Base-by-base conservation (phyloP, 2,888 invertebrate genomes). In the Leucophenga montana region DNA sequence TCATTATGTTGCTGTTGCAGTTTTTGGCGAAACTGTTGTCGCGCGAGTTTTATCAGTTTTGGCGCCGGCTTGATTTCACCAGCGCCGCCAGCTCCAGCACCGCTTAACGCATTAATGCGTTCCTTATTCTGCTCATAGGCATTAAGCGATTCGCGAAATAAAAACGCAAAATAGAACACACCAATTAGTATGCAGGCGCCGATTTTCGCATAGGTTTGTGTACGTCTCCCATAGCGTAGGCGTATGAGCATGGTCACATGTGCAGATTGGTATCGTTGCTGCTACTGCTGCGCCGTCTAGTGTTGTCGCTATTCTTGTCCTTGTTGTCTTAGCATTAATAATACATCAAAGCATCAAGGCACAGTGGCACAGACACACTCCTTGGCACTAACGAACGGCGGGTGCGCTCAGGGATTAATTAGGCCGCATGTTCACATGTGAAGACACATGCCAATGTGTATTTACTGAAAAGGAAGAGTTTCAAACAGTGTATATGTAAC, bases 131-230 rank as follows among this genome's bases (percentile, higher is more conserved):
- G 81, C 75, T 88, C 87, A 66, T 86, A 87, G n/a, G 88, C 88
- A 77, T 88, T 86, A 57, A 88, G 76, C 14, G 88, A 88, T 71
- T 88, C 87, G 3, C 88, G 87, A 73, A 87, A 88, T 14, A 88
- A 78, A 69, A 88, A 88, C 61, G 80, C 83, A 75, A 88, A 87
- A 72, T 88, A 88, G 69, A 87, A 87, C 59, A 87, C 75, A 61
- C 86, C 85, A 66, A 86, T 76, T 50, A 87, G 70, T 56, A 86
- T 75, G 69, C 86, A 79, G 71, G 83, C 83, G 70, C 85, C 80
- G 72, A 85, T 82, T 76, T 88, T 88, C 39, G 88, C 82, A 78
- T 86, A 87, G 76, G 84, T 79, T 75, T 85, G 86, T 70, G 86
- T 73, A 67, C 87, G 86, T 74, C 88, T 83, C 71, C 85, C 83